Evolutionary conservation across 2,888 invertebrate genomes (phyloP).

Genomic region (Cecidostiba fungosa): DNA sequence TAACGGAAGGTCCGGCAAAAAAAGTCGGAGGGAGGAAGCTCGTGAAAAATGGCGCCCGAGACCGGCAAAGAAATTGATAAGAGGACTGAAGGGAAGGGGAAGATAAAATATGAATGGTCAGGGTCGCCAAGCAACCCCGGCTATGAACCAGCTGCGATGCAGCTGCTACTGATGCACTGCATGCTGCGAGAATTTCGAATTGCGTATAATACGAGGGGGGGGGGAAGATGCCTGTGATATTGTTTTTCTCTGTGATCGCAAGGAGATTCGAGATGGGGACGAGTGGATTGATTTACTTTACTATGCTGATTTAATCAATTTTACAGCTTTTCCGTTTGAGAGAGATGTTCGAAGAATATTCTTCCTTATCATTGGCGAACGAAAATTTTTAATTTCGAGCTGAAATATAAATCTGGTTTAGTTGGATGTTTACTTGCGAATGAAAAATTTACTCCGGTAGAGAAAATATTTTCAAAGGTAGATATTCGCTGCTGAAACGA

Average conservation of each 20-base stretch:
- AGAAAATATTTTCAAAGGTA: background rate
- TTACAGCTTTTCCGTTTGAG: background rate
- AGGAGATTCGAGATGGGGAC: background rate
- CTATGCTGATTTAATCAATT: background rate
- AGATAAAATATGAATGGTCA: constrained; percentile 73
- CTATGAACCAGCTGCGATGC: constrained; percentile 44
- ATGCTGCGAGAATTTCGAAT: constrained; percentile 38
- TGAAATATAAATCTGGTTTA: background rate
- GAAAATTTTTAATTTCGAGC: background rate
- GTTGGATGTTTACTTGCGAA: background rate
- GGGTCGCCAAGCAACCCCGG: constrained; percentile 58
- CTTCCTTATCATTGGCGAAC: background rate
- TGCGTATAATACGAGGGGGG: constrained; percentile 5
- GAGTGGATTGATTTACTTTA: constrained; percentile 2
- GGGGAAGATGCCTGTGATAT: background rate
- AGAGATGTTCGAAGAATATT: background rate
- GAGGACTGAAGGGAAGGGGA: constrained; percentile 45
- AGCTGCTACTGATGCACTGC: background rate
- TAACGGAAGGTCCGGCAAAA: constrained; percentile 48
- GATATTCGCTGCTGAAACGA: background rate
- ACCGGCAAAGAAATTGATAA: constrained; percentile 75
- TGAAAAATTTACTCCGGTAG: background rate
- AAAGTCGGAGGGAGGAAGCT: constrained; percentile 36
- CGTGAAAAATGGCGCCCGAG: constrained; percentile 71
- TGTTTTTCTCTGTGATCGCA: background rate